These are phyloP conservation scores for Tiliacea aurago DNA, from an alignment of 2,888 invertebrate species.

Conservation along the genomic window DNA sequence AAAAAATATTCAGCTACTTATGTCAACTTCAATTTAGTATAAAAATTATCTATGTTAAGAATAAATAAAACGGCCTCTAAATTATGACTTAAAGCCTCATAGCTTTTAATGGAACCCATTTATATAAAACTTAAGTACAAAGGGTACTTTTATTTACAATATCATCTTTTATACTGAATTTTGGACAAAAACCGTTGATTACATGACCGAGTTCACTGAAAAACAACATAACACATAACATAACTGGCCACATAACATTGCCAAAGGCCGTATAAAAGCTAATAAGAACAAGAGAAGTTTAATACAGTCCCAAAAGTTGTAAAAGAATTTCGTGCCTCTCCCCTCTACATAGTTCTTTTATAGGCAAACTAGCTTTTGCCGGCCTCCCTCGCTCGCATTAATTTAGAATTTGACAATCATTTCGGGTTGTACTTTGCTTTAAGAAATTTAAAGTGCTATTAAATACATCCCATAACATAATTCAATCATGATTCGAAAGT, in stretches of 20 bases:
- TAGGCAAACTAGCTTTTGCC: constrained; percentile 40
- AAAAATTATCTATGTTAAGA: constrained; percentile 4
- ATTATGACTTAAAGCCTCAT: constrained; percentile 13
- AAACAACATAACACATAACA: constrained; percentile 23
- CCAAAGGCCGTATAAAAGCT: constrained; percentile 36
- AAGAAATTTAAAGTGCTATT: too few relatives aligned
- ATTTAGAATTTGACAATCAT: too few relatives aligned
- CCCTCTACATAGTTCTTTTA: not conserved
- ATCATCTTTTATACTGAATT: constrained; percentile 14
- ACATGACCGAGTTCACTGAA: constrained; percentile 11
- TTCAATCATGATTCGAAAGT: too few relatives aligned
- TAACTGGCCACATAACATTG: constrained; percentile 17
- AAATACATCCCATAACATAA: too few relatives aligned
- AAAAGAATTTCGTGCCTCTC: constrained; percentile 32
- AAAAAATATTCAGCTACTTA: constrained; percentile 1
- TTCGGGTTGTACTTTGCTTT: too few relatives aligned
- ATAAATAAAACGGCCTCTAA: not conserved
- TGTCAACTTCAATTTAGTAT: not conserved
- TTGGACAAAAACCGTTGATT: constrained; percentile 17
- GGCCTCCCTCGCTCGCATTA: too few relatives aligned
- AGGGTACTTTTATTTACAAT: constrained; percentile 4
- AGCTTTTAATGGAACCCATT: constrained; percentile 18
- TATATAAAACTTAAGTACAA: not conserved
- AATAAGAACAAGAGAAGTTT: constrained; percentile 50
- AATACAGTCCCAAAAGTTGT: constrained; percentile 49